Evolutionary conservation across 2,888 invertebrate species (phyloP), one percentile per base, ranked within the genome.

Genomic region (Nebria brevicollis): DNA sequence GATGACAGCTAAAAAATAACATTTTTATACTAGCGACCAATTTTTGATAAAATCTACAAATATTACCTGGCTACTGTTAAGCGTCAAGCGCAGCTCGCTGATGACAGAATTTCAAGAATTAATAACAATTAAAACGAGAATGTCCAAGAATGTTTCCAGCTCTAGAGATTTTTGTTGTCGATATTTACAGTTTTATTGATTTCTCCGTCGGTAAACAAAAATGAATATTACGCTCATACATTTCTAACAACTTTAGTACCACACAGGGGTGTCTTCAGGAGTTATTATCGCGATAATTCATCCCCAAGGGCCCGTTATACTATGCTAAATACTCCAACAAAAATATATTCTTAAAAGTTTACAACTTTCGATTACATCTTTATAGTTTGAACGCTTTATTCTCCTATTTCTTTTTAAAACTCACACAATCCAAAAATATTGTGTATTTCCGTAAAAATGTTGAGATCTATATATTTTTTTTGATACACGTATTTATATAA

Each of bases 221-320:
- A 66, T 66, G 66, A 25, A 13, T 7, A 8, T 10, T 66, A 66
- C n/a, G 13, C 80, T 75, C 80, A 75, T 75, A 75, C 72, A 80
- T 80, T 75, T 80, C 70, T 68, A 65, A 75, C 41, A 54, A 70
- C 20, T 78, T 66, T 72, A 65, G 70, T 75, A 64, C 64, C 34
- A 72, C 80, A 74, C 80, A 80, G 80, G 80, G 80, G 80, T 80
- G 80, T 80, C 75, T 80, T 80, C 80, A 75, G 70, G 80, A 80
- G 80, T 80, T 80, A 80, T 80, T 80, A 80, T 80, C 80, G 75
- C 80, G 80, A 80, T 80, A 80, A 80, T 80, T 80, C 75, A 34
- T 75, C 80, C 75, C 80, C 10, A 5, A 34, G 75, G 75, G 80
- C 15, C 72, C 20, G 70, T 70, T 80, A 80, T 70, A 80, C 70